Conservation (phyloP, 2,888 invertebrate genomes). For the Nymphalis c-album region DNA sequence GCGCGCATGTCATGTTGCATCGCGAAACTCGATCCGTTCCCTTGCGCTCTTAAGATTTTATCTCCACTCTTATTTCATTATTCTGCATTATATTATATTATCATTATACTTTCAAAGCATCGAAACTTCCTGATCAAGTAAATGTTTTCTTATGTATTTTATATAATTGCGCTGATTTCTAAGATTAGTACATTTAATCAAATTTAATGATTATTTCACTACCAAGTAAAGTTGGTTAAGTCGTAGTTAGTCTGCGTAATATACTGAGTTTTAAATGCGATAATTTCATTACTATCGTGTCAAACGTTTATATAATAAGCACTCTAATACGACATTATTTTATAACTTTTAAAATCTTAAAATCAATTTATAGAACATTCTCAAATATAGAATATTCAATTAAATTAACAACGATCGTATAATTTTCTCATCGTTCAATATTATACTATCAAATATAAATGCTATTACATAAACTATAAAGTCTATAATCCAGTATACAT, state of each 20-base stretch:
- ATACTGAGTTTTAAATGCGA: too few species aligned
- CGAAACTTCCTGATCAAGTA: conserved; percentile 25
- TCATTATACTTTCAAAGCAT: conserved; percentile 8
- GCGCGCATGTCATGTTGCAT: conserved; percentile 43
- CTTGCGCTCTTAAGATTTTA: conserved; percentile 44
- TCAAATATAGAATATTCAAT: too few species aligned
- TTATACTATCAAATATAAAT: background rate
- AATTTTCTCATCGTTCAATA: background rate
- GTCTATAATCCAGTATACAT: background rate
- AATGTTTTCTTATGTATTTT: background rate
- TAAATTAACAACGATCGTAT: too few species aligned
- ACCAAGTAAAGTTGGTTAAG: too few species aligned
- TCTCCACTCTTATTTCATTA: conserved; percentile 39
- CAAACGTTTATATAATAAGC: too few species aligned
- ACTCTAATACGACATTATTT: too few species aligned
- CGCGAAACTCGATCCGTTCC: conserved; percentile 72
- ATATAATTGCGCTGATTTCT: background rate
- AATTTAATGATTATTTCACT: too few species aligned
- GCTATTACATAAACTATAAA: background rate
- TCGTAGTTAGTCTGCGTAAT: too few species aligned
- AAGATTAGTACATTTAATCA: too few species aligned
- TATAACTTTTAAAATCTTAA: too few species aligned
- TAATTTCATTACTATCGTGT: too few species aligned
- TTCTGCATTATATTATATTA: conserved; percentile 28
- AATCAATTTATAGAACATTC: too few species aligned